phyloP scores from a whole-genome alignment of 2,797 vertebrate genomes.

The Alcedo quadribrachys region DNA sequence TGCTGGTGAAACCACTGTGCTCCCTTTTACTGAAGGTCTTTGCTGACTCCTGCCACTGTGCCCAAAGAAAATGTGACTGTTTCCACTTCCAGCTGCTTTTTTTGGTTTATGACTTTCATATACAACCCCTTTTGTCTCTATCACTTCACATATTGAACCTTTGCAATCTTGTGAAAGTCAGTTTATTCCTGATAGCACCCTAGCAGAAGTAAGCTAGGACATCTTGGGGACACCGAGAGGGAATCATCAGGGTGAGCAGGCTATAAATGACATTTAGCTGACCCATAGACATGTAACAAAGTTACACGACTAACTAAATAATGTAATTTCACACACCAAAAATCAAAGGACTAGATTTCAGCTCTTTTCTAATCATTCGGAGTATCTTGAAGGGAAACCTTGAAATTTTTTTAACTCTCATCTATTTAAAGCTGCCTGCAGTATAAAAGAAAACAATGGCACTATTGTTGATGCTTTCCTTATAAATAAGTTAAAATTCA shows the following conservation, averaged over 20 bases:
- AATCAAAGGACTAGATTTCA: neutral
- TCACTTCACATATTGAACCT: neutral
- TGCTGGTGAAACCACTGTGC: neutral
- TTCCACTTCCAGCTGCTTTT: neutral
- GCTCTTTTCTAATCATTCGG: neutral
- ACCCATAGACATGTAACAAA: neutral
- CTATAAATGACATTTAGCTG: neutral
- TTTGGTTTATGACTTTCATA: neutral
- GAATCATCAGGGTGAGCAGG: neutral
- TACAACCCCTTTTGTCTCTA: neutral
- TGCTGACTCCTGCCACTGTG: neutral
- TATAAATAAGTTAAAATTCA: constrained; percentile 24
- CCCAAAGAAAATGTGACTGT: neutral
- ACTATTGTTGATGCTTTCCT: neutral
- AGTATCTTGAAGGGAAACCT: neutral
- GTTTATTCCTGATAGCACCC: neutral
- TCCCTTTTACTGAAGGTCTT: neutral
- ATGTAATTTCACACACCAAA: neutral
- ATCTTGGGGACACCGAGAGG: neutral
- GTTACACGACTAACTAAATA: neutral
- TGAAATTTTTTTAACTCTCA: neutral
- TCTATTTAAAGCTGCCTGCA: constrained; percentile 19
- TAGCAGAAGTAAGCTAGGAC: neutral
- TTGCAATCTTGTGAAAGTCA: neutral
- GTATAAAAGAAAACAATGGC: neutral